phyloP scores from a whole-genome alignment of 1,140 invertebrate species.

The Anastatus disparis region DNA sequence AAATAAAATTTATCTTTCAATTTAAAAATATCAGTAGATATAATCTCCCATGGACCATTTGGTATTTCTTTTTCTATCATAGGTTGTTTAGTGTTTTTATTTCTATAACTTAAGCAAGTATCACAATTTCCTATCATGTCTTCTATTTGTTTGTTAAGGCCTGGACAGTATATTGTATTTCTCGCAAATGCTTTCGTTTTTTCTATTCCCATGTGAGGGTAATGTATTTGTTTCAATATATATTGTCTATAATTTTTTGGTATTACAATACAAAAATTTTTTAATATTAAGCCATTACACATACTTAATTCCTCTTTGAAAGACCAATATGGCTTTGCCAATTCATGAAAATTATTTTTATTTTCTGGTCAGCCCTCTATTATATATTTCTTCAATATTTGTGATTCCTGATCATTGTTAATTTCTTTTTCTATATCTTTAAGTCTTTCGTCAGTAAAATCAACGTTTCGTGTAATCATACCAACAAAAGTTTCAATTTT shows the following conservation, averaged over 20 bases:
- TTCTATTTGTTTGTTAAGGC: slow-evolving; percentile 62
- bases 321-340: slow-evolving; percentile 44
- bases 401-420: background rate
- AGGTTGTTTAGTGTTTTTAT: slow-evolving; percentile 54
- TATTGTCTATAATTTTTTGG: background rate
- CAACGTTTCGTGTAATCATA: background rate
- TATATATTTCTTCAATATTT: slow-evolving; percentile 37
- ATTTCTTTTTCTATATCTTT: background rate
- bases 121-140: slow-evolving; percentile 58
- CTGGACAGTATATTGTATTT: slow-evolving; percentile 62
- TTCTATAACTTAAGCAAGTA: slow-evolving; percentile 52
- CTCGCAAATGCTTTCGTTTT: slow-evolving; percentile 55
- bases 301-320: slow-evolving; percentile 43
- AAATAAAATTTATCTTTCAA: slow-evolving; percentile 51
- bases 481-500: slow-evolving; percentile 22
- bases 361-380: slow-evolving; percentile 37
- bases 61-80: slow-evolving; percentile 52
- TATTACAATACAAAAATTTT: slow-evolving; percentile 45
- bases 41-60: slow-evolving; percentile 48
- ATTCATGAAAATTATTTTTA: slow-evolving; percentile 35
- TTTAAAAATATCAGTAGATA: slow-evolving; percentile 56
- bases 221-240: slow-evolving; percentile 47
- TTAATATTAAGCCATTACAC: slow-evolving; percentile 51
- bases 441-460: background rate
- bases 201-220: slow-evolving; percentile 48